Evolutionary conservation across 64 coral and sea anemone genomes (phyloP), one percentile per base, ranked within the genome.

Genomic region (Hydrozoanthus tunicans): DNA sequence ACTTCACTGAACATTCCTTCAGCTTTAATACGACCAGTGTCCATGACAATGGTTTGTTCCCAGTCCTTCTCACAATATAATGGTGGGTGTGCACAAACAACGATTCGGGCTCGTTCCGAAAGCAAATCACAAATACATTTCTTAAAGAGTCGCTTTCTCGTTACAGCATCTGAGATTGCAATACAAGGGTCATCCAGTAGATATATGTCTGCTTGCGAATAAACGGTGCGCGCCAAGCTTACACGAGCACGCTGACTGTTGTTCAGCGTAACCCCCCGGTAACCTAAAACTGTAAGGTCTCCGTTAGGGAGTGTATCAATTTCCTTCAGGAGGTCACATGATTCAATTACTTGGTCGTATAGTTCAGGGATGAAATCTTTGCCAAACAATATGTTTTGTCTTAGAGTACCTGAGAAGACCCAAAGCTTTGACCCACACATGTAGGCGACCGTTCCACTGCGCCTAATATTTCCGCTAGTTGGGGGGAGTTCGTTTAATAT

Each of bases 401-500:
- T 62, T 26, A 88, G 0, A 0, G 84, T 88, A 5, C 69, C 84
- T 57, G 84, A 73, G 60, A 88, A 88, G 24, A 88, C 25, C 84
- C 84, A 88, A 1, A 70, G 84, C 5, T 88, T 75, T 60, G 84
- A 88, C 15, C 84, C 84, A 43, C 67, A 17, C 10, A 88, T 57
- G n/a, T 74, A 88, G 10, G 70, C 69, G 7, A 88, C 12, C 6
- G 69, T 74, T 74, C 84, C 84, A 27, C 56, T 88, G 5, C 70
- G 84, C 59, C 56, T 73, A 51, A 88, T 88, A 6, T 88, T 54
- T 43, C 84, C 84, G 12, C 54, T 59, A 13, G 23, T 56, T 5
- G 84, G 84, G 43, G 84, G 84, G 51, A 88, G 56, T 13, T 88
- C 84, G 56, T 88, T 88, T 60, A 88, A 70, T 74, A 88, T 88